A percentile compares a stretch with the other conserved stretches of the same genome.
These are phyloP conservation scores for Thymelicus lineola DNA, from an alignment of 2,888 invertebrate genomes.

Conservation along the genomic window DNA sequence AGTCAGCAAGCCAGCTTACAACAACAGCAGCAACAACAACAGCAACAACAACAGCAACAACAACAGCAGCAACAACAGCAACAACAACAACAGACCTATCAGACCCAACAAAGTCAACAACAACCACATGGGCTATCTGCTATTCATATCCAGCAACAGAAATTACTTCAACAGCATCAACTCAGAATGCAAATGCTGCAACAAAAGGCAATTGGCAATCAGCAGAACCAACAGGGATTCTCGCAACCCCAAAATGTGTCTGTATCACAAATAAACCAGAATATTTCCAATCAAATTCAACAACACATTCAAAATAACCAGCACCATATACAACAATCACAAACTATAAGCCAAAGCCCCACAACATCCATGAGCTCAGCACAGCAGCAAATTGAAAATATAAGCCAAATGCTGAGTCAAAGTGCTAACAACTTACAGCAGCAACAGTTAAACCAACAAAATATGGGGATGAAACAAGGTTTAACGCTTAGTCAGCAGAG, in stretches of 20 bases:
- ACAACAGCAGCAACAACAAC: conserved; percentile 63
- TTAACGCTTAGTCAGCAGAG: conserved; percentile 75
- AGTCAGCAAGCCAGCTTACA: conserved; percentile 70
- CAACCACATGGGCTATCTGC: conserved; percentile 78
- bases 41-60: conserved; percentile 47
- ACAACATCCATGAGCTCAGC: conserved; percentile 84
- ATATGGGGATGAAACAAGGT: conserved; percentile 75
- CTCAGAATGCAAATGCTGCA: conserved; percentile 81
- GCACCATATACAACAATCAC: conserved; percentile 72
- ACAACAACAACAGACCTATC: conserved; percentile 51
- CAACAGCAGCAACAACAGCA: conserved; percentile 51
- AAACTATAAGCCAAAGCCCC: conserved; percentile 66
- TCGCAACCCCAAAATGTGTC: conserved; percentile 71
- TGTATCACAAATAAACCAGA: conserved; percentile 75
- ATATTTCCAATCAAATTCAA: conserved; percentile 70
- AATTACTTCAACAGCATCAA: conserved; percentile 85
- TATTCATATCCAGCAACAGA: conserved; percentile 82
- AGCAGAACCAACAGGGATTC: conserved; percentile 60
- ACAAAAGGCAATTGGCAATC: conserved; percentile 48
- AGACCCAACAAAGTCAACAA: conserved; percentile 61
- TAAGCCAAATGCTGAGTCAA: conserved; percentile 84
- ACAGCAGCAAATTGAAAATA: conserved; percentile 86
- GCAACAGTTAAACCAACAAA: conserved; percentile 74
- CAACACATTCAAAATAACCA: conserved; percentile 74
- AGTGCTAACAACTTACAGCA: conserved; percentile 80